Percentiles rank a stretch among this genome's conserved stretches.
These are phyloP conservation scores for Lepidonotus clava DNA, from an alignment of 2,888 invertebrate genomes.

Conservation along the genomic window DNA sequence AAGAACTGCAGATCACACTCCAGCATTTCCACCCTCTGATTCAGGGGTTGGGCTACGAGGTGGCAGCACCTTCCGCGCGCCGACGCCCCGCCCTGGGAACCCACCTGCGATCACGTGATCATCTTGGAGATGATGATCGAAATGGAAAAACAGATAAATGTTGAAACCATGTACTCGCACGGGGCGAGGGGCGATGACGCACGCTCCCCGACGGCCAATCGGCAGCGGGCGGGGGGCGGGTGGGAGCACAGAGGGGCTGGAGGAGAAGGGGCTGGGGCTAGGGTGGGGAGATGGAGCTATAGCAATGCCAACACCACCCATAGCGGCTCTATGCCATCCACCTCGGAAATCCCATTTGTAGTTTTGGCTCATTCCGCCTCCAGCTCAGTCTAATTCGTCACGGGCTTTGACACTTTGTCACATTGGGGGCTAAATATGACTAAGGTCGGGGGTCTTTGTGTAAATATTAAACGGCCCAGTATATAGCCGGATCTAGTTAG, in stretches of 20 bases:
- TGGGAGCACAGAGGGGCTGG: no score
- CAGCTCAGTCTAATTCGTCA: constrained; percentile 10
- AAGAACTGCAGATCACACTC: no score
- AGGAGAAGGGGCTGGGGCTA: neutral
- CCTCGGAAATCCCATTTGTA: constrained; percentile 30
- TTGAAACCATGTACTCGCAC: constrained; percentile 32
- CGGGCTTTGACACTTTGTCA: constrained; percentile 17
- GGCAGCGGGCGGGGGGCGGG: neutral
- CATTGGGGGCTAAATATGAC: constrained; percentile 34
- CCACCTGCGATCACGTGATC: constrained; percentile 35
- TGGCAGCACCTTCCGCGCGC: constrained; percentile 11
- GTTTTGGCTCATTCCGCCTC: neutral
- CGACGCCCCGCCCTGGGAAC: neutral
- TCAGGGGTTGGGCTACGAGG: neutral
- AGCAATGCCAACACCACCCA: neutral
- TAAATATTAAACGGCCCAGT: neutral
- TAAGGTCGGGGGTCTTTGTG: neutral
- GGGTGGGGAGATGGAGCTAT: neutral
- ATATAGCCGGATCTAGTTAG: constrained; percentile 21
- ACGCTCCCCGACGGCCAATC: constrained; percentile 2
- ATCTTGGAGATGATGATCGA: constrained; percentile 34
- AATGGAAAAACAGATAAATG: constrained; percentile 48
- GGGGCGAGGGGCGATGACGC: constrained; percentile 18
- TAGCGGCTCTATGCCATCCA: no score
- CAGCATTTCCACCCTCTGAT: neutral